Base-by-base conservation (phyloP, 2,888 invertebrate species). In the Caenorhabditis imperialis region DNA sequence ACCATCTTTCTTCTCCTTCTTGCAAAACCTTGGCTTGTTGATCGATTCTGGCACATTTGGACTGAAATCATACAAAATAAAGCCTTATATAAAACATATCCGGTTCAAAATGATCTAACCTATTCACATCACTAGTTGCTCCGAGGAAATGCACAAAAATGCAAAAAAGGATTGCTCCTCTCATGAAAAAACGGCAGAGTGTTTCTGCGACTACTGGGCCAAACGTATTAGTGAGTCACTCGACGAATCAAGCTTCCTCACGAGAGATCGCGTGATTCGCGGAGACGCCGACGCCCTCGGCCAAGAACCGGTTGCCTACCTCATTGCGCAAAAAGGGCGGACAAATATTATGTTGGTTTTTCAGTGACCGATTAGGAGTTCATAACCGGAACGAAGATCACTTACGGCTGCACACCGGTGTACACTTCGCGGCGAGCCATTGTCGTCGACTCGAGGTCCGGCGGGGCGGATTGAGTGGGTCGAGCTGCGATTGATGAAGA, bases 331-430 rank as follows among this genome's bases (percentile, higher is more conserved):
- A 22, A 42, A 30, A 16, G 38, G 35, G 48, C 25, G 44, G 22
- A 10, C 6, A 25, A 47, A 63, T 44, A 27, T 38, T 18, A 27
- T 30, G 40, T 47, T 37, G 57, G 35, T 61, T 61, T 61, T 50
- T 30, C 10, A 22, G 33, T 37, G 47, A 53, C 63, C 45, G 33
- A 25, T 16, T 18, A 30, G n/a, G 23, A 54, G 42, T 30, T 33
- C 54, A 44, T 40, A 54, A 40, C 27, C 40, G 54, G 54, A 54
- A 40, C n/a, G 23, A 45, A 57, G 25, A 51, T 20, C 38, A 65
- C 73, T 73, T 35, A 73, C 73, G 73, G 73, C n/a, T 53, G 73
- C 35, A 53, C 60, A 22, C 73, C 73, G 6, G 65, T 65, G 44
- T 73, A 73, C 16, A 73, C 65, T 30, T 73, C 45, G 35, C 73